Conservation (phyloP, 2,113 vertebrate genomes). For the Stercorarius parasiticus region DNA sequence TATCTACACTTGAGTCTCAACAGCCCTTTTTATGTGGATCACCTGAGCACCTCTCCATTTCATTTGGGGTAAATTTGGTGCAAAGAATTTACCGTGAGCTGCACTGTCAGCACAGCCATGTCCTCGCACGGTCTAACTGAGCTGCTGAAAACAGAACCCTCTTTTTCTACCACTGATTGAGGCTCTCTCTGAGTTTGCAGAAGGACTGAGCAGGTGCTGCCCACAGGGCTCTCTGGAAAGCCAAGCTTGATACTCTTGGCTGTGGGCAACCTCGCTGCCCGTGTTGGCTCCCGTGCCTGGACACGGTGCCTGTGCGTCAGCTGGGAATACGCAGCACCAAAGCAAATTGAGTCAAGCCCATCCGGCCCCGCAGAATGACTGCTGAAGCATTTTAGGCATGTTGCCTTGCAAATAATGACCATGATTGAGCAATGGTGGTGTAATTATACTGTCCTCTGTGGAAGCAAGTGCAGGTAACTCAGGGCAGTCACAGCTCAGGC, state of each 20-base stretch:
- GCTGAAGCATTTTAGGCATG: not conserved
- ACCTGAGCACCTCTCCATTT: not conserved
- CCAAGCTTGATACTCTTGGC: not conserved
- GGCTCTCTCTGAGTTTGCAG: not conserved
- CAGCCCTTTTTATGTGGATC: not conserved
- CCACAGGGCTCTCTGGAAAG: not conserved
- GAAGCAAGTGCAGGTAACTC: not conserved
- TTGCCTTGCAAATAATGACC: not conserved
- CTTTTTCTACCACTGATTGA: not conserved
- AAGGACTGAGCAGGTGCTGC: not conserved
- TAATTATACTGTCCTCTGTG: not conserved
- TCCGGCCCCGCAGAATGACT: not conserved
- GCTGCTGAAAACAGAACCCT: not conserved
- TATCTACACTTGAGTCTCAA: not conserved
- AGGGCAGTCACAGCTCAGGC: not conserved
- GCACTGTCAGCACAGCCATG: not conserved
- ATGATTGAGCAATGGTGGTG: not conserved
- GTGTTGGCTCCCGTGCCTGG: fast-evolving
- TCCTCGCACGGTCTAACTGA: not conserved
- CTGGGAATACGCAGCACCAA: not conserved
- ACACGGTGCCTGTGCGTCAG: fast-evolving
- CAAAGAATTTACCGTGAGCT: not conserved
- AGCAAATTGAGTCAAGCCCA: not conserved
- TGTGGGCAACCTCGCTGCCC: not conserved
- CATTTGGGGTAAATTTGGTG: not conserved